phyloP scores from a whole-genome alignment of 2,888 invertebrate genomes.

The Nowickia ferox region DNA sequence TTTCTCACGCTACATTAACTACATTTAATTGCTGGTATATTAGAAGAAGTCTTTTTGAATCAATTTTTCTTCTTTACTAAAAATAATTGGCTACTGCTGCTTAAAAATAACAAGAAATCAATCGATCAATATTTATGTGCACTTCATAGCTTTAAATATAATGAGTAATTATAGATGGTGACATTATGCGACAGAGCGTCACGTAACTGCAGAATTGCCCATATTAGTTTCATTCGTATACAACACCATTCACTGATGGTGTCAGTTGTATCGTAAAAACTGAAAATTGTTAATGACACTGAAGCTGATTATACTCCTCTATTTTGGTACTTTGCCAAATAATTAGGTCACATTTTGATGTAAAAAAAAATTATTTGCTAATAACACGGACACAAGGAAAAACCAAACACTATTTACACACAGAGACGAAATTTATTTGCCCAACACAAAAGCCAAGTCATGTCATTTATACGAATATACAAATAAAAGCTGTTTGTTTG shows the following conservation, averaged over 20 bases:
- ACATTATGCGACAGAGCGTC: no score
- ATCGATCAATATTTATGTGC: no score
- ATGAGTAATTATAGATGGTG: no score
- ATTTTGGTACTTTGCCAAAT: conserved; percentile 49
- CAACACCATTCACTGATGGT: conserved; percentile 12
- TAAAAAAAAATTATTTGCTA: conserved; percentile 42
- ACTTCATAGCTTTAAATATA: no score
- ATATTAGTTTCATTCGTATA: conserved; percentile 15
- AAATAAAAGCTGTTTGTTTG: neutral
- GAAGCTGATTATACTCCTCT: conserved; percentile 28
- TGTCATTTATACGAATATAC: neutral
- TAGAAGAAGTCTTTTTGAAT: no score
- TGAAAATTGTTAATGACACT: conserved; percentile 36
- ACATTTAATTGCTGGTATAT: no score
- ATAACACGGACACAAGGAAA: neutral
- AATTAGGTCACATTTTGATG: conserved; percentile 57
- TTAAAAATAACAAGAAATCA: no score
- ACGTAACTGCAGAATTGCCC: neutral
- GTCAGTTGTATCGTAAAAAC: conserved; percentile 34
- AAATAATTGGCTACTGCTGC: no score
- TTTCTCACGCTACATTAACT: no score
- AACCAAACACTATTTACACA: neutral
- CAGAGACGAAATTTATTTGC: neutral
- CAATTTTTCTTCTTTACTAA: no score
- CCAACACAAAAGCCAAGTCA: neutral